These are phyloP conservation scores for Oreotrochilus melanogaster DNA, from an alignment of 2,113 vertebrate genomes.

Conservation along the genomic window DNA sequence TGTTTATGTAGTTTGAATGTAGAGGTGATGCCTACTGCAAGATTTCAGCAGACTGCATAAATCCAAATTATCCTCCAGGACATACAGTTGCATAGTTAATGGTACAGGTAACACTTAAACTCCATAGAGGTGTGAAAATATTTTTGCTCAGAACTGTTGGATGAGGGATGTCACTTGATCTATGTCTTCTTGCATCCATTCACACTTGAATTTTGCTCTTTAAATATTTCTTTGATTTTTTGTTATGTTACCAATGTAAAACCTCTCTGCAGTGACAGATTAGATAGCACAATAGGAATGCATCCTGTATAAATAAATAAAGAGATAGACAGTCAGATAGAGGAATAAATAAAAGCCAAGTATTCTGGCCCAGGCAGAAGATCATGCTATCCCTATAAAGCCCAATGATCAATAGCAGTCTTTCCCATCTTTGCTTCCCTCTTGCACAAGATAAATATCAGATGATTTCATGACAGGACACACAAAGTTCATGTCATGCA, in stretches of 20 bases:
- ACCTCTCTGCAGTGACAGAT: background rate
- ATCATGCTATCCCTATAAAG: background rate
- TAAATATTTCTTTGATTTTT: background rate
- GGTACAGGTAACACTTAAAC: background rate
- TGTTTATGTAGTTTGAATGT: background rate
- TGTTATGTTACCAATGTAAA: background rate
- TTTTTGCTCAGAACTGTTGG: background rate
- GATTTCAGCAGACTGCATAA: background rate
- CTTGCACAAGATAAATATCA: background rate
- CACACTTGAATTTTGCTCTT: background rate
- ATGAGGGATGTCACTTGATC: background rate
- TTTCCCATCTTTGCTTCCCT: background rate
- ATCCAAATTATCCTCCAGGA: background rate
- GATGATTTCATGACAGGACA: background rate
- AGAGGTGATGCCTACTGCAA: background rate
- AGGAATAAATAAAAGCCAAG: background rate
- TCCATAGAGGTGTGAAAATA: background rate
- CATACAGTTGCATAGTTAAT: background rate
- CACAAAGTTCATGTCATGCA: background rate
- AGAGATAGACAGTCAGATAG: background rate
- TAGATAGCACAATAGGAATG: background rate
- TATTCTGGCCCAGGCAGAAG: background rate
- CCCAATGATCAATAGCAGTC: background rate
- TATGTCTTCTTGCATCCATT: background rate
- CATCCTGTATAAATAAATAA: background rate